A percentile compares a stretch with the other conserved stretches of the same genome.
Conservation (phyloP, 1,140 invertebrate genomes). For the Meloidogyne chitwoodi region DNA sequence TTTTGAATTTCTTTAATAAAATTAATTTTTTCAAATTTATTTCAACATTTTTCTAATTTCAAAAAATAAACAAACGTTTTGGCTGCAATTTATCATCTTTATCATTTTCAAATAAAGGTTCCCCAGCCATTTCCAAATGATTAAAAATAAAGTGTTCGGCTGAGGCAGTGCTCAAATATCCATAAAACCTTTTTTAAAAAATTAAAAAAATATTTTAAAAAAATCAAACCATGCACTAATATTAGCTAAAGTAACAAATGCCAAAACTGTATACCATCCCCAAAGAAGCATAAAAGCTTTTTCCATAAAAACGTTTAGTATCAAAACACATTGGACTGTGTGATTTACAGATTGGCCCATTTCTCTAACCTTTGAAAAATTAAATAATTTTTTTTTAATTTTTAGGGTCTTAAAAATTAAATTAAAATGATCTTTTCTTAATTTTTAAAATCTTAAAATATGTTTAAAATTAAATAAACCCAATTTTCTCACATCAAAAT, state of each 20-base stretch:
- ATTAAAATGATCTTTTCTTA: not conserved
- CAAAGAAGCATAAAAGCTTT: slow-evolving; percentile 55
- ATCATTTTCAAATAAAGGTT: slow-evolving; percentile 34
- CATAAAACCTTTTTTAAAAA: slow-evolving; percentile 27
- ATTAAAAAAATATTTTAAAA: not conserved
- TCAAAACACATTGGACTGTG: slow-evolving; percentile 50
- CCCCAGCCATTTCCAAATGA: slow-evolving; percentile 55
- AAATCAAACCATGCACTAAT: slow-evolving; percentile 33
- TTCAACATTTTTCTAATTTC: too few species aligned
- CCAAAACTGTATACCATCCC: slow-evolving; percentile 51
- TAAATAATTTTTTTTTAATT: too few species aligned
- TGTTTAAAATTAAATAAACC: not conserved
- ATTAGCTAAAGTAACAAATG: slow-evolving; percentile 45
- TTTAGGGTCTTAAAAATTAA: not conserved
- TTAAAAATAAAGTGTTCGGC: slow-evolving; percentile 53
- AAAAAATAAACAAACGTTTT: not conserved
- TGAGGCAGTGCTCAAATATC: slow-evolving; percentile 48
- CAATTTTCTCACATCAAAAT: slow-evolving; percentile 62
- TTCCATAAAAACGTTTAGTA: slow-evolving; percentile 44
- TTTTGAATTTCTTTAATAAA: slow-evolving; percentile 38
- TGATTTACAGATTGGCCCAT: slow-evolving; percentile 57
- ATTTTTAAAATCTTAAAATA: not conserved
- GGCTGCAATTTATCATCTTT: not conserved
- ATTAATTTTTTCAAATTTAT: not conserved
- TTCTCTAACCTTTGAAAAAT: slow-evolving; percentile 42